phyloP scores from a whole-genome alignment of 1,140 invertebrate genomes.

The Tetramorium alpestre region DNA sequence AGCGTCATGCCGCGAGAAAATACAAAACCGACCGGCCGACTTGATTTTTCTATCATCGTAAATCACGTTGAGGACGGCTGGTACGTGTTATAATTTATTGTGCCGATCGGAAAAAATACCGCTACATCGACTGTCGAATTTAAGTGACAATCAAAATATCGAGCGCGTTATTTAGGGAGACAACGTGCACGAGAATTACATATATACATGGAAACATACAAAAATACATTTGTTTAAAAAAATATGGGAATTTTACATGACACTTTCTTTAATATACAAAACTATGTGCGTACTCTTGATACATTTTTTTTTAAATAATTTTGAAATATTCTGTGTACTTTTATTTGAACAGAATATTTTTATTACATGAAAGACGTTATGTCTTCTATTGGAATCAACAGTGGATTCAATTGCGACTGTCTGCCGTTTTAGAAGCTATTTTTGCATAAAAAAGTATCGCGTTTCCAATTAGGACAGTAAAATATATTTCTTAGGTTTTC shows the following conservation, averaged over 20 bases:
- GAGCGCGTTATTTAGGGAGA: conserved; percentile 9
- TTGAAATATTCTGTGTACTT: not conserved
- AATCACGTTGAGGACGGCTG: conserved; percentile 46
- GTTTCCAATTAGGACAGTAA: not conserved
- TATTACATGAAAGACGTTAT: not conserved
- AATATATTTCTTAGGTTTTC: not conserved
- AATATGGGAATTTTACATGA: not conserved
- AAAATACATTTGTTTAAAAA: not conserved
- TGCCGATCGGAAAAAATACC: conserved; percentile 29
- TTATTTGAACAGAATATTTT: not conserved
- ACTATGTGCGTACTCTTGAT: not conserved
- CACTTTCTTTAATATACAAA: not conserved
- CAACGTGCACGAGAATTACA: not conserved
- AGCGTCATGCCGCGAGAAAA: conserved; percentile 54
- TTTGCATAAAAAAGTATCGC: not conserved
- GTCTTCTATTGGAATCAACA: not conserved
- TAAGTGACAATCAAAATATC: conserved; percentile 50
- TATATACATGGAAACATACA: too few species aligned
- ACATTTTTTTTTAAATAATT: not conserved
- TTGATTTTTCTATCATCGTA: conserved; percentile 63
- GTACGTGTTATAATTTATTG: conserved; percentile 59
- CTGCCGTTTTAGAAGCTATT: not conserved
- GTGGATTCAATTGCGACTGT: not conserved
- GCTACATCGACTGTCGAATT: conserved; percentile 35
- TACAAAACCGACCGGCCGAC: conserved; percentile 50